A percentile compares a stretch with the other conserved stretches of the same genome.
Conservation (phyloP, 2,797 vertebrate genomes). For the Heterohyrax brucei region DNA sequence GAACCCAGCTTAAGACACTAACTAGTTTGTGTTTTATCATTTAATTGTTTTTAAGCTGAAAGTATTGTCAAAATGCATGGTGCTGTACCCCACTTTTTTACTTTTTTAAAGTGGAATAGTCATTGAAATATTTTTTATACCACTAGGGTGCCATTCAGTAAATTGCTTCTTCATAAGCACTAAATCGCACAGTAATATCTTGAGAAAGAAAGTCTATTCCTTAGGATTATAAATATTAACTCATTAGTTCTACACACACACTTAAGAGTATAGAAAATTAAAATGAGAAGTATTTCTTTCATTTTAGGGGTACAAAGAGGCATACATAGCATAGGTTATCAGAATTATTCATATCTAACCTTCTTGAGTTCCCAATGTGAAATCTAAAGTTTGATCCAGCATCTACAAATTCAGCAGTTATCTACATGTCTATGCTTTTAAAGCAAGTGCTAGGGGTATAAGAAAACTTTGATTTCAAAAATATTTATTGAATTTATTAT, state of each 20-base stretch:
- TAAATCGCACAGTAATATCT: slow-evolving; percentile 79
- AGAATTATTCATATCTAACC: slow-evolving; percentile 45
- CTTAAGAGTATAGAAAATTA: slow-evolving; percentile 66
- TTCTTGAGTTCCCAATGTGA: background rate
- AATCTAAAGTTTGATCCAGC: slow-evolving; percentile 13
- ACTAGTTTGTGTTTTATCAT: slow-evolving; percentile 14
- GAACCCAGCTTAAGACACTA: too few species aligned
- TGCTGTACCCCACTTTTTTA: slow-evolving; percentile 66
- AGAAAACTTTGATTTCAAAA: background rate
- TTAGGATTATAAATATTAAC: slow-evolving; percentile 82
- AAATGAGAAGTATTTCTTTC: slow-evolving; percentile 72
- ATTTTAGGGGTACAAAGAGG: slow-evolving; percentile 56
- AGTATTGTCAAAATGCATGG: slow-evolving; percentile 46
- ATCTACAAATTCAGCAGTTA: background rate
- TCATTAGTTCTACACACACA: slow-evolving; percentile 82
- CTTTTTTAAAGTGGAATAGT: slow-evolving; percentile 73
- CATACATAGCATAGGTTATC: slow-evolving; percentile 1
- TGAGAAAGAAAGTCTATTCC: slow-evolving; percentile 78
- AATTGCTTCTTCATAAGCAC: slow-evolving; percentile 82
- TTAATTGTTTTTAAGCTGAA: slow-evolving; percentile 61
- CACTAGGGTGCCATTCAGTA: slow-evolving; percentile 84
- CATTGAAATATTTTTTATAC: slow-evolving; percentile 78
- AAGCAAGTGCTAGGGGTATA: background rate
- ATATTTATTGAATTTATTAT: background rate
- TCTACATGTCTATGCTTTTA: background rate